These are phyloP conservation scores for Sinhomidia bicolor DNA, from an alignment of 2,888 invertebrate genomes.

Conservation along the genomic window DNA sequence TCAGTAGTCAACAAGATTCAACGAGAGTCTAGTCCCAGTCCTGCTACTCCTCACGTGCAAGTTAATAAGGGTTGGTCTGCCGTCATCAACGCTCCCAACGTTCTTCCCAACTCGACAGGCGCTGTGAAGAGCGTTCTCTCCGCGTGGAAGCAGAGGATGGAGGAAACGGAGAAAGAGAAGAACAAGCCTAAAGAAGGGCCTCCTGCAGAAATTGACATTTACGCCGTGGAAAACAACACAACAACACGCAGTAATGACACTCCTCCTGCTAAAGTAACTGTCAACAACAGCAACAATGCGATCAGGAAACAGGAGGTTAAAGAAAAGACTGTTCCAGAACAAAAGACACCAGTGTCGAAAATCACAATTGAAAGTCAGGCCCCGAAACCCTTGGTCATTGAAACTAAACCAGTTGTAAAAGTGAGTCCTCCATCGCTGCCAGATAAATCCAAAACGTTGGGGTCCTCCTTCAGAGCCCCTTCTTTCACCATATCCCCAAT, in stretches of 20 bases:
- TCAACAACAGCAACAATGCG: background rate
- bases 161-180: constrained; percentile 75
- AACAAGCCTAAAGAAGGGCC: constrained; percentile 61
- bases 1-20: background rate
- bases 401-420: constrained; percentile 25
- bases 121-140: constrained; percentile 74
- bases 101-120: constrained; percentile 47
- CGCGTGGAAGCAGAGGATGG: constrained; percentile 76
- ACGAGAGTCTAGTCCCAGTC: constrained; percentile 65
- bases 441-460: constrained; percentile 52
- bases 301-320: background rate
- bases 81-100: constrained; percentile 59
- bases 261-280: background rate
- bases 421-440: background rate
- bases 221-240: constrained; percentile 41
- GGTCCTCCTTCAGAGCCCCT: constrained; percentile 52
- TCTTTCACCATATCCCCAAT: constrained; percentile 68
- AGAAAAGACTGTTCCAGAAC: background rate
- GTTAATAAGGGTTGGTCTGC: constrained; percentile 65
- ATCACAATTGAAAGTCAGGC: constrained; percentile 2
- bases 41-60: constrained; percentile 13
- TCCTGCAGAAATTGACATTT: constrained; percentile 76
- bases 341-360: background rate
- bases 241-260: background rate
- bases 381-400: constrained; percentile 27